Conservation (phyloP, 2,888 invertebrate species). For the Hypena proboscidalis region DNA sequence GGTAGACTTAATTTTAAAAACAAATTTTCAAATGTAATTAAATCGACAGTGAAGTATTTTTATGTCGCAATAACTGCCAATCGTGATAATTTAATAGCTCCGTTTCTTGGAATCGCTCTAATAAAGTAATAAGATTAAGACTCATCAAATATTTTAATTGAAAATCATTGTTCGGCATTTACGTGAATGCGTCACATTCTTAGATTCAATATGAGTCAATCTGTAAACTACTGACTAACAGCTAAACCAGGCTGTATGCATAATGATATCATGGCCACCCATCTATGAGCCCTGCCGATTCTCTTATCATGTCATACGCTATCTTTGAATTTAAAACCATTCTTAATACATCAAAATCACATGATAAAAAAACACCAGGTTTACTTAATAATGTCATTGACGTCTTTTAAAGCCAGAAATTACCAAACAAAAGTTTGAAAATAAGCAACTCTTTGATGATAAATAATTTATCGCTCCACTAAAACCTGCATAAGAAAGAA, state of each 20-base stretch:
- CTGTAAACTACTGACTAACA: slow-evolving; percentile 58
- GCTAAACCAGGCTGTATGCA: slow-evolving; percentile 38
- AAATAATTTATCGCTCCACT: slow-evolving; percentile 82
- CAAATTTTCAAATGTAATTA: too few species aligned
- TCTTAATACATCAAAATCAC: slow-evolving; percentile 55
- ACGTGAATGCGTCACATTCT: slow-evolving; percentile 60
- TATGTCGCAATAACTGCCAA: slow-evolving; percentile 4
- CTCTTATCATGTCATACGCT: slow-evolving; percentile 56
- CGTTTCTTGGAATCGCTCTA: slow-evolving; percentile 3
- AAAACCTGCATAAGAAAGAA: slow-evolving; percentile 85
- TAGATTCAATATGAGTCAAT: slow-evolving; percentile 67
- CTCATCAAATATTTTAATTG: slow-evolving; percentile 24
- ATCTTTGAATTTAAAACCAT: slow-evolving; percentile 56
- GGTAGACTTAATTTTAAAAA: too few species aligned
- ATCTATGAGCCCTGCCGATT: slow-evolving; percentile 65
- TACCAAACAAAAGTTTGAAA: slow-evolving; percentile 80
- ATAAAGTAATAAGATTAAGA: slow-evolving; percentile 1
- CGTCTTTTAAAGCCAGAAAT: slow-evolving; percentile 64
- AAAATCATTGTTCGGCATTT: slow-evolving; percentile 36
- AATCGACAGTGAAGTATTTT: slow-evolving; percentile 12
- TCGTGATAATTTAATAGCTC: too few species aligned
- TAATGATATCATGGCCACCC: slow-evolving; percentile 67
- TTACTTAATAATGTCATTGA: slow-evolving; percentile 67
- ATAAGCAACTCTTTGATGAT: slow-evolving; percentile 83
- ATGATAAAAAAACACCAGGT: slow-evolving; percentile 57